Base-by-base conservation (phyloP, 2,888 invertebrate genomes). In the Thereva nobilitata region DNA sequence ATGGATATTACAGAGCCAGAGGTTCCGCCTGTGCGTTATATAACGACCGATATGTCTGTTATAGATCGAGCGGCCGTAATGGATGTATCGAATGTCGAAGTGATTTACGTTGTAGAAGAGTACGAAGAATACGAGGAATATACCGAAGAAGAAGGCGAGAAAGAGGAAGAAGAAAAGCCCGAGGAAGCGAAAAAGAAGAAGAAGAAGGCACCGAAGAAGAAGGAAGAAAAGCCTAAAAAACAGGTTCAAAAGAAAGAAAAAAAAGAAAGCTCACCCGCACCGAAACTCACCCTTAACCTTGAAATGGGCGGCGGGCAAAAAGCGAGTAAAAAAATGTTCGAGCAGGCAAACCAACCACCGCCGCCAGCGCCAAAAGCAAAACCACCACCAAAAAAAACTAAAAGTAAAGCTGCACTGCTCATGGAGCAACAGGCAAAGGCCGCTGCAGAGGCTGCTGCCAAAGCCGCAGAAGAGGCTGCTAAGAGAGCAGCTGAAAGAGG, bases 41-140 rank as follows among this genome's bases (percentile, higher is more conserved):
- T 81, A 79, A 80, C 81, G 53, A 78, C 80, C 12, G 80, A 81
- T 72, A 70, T 80, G 68, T 81, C 80, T 64, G 81, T 81, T 64
- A 80, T 81, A 69, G 81, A 81, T 76, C 79, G 80, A 70, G 81
- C 81, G 70, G 78, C 79, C 70, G 80, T 81, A 71, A 81, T 81
- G 81, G 81, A 81, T 72, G 78, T 81, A 59, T 81, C 81, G 45
- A 81, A 80, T 74, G 80, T 80, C 73, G 81, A 80, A 77, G 80
- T 80, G 73, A 80, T 80, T 61, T 81, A 81, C 71, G 78, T 80
- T 40, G 80, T 81, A 34, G 81, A 81, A 68, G 80, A 81, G 68
- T 79, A 80, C 68, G 79, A 80, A 61, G 75, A 76, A 61, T 75
- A 77, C 53, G 77, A 77, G 68, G 76, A 78, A 61, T 75, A 78